phyloP scores from a whole-genome alignment of 1,140 invertebrate genomes.

The Leptonema lineaticorne region DNA sequence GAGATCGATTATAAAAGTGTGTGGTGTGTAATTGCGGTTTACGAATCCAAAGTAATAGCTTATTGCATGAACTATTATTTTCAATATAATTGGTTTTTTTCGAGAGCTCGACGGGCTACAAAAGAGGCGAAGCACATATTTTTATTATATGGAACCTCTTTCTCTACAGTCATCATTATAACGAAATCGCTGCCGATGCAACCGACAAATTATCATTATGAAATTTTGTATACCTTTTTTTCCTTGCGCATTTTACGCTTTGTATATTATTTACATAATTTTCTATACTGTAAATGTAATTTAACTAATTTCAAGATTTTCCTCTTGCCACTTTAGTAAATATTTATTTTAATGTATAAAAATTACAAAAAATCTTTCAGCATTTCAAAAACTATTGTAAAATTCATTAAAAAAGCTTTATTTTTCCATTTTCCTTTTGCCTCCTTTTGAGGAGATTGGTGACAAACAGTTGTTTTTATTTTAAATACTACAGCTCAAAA shows the following conservation, averaged over 20 bases:
- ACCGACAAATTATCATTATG: conserved; percentile 5
- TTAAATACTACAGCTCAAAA: no score
- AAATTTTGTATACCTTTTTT: neutral
- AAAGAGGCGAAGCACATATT: neutral
- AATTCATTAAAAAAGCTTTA: no score
- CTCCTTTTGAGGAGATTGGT: no score
- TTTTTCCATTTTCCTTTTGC: no score
- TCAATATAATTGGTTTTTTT: conserved; percentile 27
- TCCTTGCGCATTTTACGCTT: no score
- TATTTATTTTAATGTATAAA: no score
- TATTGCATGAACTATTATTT: conserved; percentile 27
- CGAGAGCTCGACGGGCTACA: neutral
- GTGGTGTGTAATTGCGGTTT: conserved; percentile 25
- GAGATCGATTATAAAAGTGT: conserved; percentile 26
- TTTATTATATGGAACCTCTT: conserved; percentile 14
- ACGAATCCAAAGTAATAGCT: conserved; percentile 29
- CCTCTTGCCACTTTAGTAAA: no score
- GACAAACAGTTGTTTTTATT: no score
- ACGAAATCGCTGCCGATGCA: neutral
- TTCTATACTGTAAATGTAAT: neutral
- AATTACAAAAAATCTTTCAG: no score
- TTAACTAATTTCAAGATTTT: neutral
- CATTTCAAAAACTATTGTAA: no score
- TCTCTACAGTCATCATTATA: conserved; percentile 14
- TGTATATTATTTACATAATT: conserved; percentile 2